phyloP scores from a whole-genome alignment of 2,113 vertebrate genomes.

The Actinemys pallida region DNA sequence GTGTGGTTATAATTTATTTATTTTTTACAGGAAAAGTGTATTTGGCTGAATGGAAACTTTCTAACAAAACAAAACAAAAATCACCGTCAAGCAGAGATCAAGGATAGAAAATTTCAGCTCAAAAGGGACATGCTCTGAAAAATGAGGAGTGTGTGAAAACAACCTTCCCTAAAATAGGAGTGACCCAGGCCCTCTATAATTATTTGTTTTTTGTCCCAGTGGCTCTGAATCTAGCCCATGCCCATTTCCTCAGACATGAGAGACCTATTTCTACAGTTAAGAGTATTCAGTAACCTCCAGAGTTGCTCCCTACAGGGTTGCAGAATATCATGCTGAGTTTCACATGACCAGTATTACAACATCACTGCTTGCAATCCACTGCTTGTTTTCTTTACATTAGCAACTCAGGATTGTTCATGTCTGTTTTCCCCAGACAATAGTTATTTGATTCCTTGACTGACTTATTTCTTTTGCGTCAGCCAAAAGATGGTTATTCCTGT shows the following conservation, averaged over 20 bases:
- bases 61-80: not conserved
- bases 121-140: not conserved
- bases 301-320: slow-evolving; percentile 29
- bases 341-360: not conserved
- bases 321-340: not conserved
- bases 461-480: not conserved
- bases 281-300: not conserved
- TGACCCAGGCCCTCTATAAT: not conserved
- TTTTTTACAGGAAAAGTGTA: not conserved
- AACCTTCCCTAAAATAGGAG: not conserved
- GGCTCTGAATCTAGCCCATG: slow-evolving; percentile 21
- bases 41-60: not conserved
- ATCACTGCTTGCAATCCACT: not conserved
- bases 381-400: not conserved
- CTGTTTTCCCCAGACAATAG: not conserved
- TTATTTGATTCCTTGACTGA: not conserved
- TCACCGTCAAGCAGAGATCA: not conserved
- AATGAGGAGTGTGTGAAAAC: not conserved
- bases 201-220: not conserved
- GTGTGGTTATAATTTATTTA: accelerated
- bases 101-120: not conserved
- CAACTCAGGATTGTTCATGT: not conserved
- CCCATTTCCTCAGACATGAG: slow-evolving; percentile 34
- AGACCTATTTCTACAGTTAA: slow-evolving; percentile 4
- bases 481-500: not conserved